Conservation (phyloP, 2,113 vertebrate species). For the Oreochromis tanganicae region DNA sequence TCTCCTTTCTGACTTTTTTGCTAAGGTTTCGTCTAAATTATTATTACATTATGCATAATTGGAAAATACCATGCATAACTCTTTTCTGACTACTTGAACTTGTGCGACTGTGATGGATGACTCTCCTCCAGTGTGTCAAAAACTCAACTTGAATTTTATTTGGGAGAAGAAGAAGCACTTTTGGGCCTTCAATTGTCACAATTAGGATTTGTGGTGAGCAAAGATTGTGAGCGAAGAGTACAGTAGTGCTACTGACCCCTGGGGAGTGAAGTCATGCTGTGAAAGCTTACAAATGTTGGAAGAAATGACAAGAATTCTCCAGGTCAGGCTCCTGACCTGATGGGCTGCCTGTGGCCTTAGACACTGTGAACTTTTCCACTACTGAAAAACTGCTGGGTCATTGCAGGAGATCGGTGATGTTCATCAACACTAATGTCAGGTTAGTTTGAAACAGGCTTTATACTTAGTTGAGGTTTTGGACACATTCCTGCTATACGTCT, state of each 20-base stretch:
- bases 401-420: not conserved
- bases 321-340: not conserved
- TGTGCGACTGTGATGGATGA: not conserved
- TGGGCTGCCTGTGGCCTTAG: not conserved
- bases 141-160: not conserved
- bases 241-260: not conserved
- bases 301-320: not conserved
- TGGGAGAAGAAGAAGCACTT: not conserved
- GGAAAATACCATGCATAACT: not conserved
- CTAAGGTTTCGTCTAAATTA: not conserved
- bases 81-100: not conserved
- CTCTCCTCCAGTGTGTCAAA: not conserved
- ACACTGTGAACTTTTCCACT: not conserved
- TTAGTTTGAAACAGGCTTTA: not conserved
- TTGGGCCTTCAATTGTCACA: fast-evolving
- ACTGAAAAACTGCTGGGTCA: not conserved
- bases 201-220: not conserved
- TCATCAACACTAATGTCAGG: not conserved
- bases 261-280: fast-evolving
- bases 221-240: not conserved
- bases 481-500: fast-evolving
- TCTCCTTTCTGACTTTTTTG: not conserved
- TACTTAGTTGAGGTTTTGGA: not conserved
- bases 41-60: not conserved
- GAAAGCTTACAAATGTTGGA: not conserved